These are phyloP conservation scores for Noctua comes DNA, from an alignment of 2,888 invertebrate species.

Conservation along the genomic window DNA sequence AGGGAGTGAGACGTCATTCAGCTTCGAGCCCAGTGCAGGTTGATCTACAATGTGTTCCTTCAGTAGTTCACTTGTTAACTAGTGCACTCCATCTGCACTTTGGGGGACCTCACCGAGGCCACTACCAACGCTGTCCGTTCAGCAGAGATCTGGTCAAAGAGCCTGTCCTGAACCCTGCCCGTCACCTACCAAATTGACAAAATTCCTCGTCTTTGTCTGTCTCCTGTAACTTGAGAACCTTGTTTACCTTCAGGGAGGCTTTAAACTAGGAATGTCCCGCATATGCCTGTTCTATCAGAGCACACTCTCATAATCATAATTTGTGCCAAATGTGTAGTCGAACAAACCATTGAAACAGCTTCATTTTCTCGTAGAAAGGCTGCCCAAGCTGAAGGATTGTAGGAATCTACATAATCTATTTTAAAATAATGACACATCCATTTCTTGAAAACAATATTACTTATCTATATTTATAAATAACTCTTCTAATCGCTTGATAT, in stretches of 20 bases:
- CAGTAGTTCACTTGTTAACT: too few species aligned
- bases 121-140: not conserved
- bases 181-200: not conserved
- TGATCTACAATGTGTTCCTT: not conserved
- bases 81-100: not conserved
- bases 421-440: conserved; percentile 2
- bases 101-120: not conserved
- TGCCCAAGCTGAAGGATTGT: not conserved
- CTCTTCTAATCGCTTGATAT: not conserved
- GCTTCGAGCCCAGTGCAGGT: not conserved
- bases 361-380: not conserved
- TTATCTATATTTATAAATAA: conserved; percentile 15
- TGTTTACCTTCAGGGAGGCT: not conserved
- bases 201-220: not conserved
- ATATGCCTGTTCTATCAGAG: not conserved
- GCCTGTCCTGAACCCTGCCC: not conserved
- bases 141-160: not conserved
- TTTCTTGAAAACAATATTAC: conserved; percentile 1
- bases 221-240: not conserved
- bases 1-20: not conserved
- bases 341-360: not conserved
- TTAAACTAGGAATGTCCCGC: not conserved
- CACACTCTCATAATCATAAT: not conserved
- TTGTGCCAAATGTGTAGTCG: not conserved
- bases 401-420: not conserved